These are phyloP conservation scores for Pteropus alecto DNA, from an alignment of 2,113 vertebrate species.

Conservation along the genomic window DNA sequence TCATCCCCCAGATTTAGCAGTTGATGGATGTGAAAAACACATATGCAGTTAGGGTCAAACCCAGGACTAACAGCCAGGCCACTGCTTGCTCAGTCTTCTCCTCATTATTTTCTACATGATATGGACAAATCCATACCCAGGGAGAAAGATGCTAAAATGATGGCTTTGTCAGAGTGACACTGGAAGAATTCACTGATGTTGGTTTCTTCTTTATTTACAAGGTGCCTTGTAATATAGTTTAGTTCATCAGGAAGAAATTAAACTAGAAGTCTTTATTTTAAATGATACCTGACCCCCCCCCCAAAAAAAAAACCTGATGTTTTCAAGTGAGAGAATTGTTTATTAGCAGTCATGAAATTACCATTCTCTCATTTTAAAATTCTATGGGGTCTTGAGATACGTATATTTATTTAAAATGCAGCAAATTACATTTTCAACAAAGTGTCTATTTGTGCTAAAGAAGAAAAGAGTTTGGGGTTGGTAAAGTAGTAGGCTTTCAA, in stretches of 20 bases:
- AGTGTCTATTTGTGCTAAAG: not conserved
- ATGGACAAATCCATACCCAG: not conserved
- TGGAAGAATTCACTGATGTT: not conserved
- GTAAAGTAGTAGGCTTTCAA: not conserved
- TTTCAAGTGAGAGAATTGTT: not conserved
- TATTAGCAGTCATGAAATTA: not conserved
- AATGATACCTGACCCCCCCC: not conserved
- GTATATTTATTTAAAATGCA: not conserved
- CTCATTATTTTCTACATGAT: not conserved
- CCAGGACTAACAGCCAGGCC: no score
- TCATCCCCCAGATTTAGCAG: not conserved
- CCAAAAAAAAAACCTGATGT: not conserved
- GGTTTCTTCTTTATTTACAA: not conserved
- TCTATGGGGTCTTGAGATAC: not conserved
- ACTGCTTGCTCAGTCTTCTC: not conserved
- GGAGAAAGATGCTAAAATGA: not conserved
- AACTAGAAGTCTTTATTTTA: not conserved
- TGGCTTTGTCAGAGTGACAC: not conserved
- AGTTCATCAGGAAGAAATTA: conserved; percentile 4
- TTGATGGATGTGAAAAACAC: not conserved
- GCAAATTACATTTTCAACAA: not conserved
- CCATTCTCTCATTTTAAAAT: not conserved
- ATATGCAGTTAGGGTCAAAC: not conserved
- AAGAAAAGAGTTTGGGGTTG: not conserved
- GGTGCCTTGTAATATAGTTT: not conserved